Conservation (phyloP, 2,797 vertebrate genomes). For the Pseudopleuronectes americanus region DNA sequence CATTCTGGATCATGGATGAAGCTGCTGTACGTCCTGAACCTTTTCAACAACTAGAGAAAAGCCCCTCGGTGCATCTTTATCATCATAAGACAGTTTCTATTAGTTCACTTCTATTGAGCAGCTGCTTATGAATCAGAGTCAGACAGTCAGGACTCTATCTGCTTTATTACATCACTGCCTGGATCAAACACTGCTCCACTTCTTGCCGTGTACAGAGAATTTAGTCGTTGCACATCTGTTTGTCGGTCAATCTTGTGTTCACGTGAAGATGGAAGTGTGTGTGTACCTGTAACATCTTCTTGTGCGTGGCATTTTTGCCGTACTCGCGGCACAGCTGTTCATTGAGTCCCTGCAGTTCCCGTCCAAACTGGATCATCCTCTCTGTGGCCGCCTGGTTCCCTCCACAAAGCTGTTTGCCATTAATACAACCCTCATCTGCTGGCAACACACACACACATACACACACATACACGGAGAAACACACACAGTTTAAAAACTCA, state of each 20-base stretch:
- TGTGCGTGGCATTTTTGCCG: constrained; percentile 93
- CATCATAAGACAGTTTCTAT: background rate
- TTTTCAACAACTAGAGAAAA: background rate
- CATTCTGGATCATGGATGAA: too few relatives aligned
- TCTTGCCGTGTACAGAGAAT: constrained; percentile 1
- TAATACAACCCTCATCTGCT: constrained; percentile 89
- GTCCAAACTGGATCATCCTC: constrained; percentile 97
- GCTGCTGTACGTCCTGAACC: too few relatives aligned
- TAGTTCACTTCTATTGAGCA: background rate
- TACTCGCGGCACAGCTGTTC: constrained; percentile 95
- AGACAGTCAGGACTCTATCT: background rate
- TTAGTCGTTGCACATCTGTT: constrained; percentile 22
- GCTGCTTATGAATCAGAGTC: too few relatives aligned
- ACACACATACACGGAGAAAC: constrained; percentile 1
- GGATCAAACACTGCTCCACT: constrained; percentile 16
- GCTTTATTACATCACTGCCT: background rate
- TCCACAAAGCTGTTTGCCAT: constrained; percentile 92
- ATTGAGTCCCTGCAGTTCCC: constrained; percentile 93
- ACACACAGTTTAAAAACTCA: constrained; percentile 1
- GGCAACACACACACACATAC: constrained; percentile 12
- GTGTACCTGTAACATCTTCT: constrained; percentile 95
- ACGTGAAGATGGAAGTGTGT: background rate
- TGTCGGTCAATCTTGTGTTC: background rate
- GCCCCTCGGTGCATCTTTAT: background rate
- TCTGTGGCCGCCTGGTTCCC: constrained; percentile 97